phyloP scores from a whole-genome alignment of 2,113 vertebrate species.

The chimpanzee (Pan troglodytes) region DNA sequence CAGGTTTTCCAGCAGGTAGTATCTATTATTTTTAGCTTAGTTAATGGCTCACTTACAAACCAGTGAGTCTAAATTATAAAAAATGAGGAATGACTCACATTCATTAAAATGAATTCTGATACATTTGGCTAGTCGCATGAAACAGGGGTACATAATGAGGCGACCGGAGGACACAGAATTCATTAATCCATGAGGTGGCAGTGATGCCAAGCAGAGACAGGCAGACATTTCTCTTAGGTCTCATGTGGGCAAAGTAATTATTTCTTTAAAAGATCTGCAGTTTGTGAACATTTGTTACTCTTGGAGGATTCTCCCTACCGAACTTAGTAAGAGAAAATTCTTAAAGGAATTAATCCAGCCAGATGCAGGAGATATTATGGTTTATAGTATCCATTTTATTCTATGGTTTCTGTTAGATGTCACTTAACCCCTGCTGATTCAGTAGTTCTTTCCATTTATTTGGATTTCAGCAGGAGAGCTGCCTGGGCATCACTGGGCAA shows the following conservation, averaged over 20 bases:
- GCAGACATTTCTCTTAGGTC: conserved; percentile 71
- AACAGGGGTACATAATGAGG: conserved; percentile 78
- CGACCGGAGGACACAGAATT: conserved; percentile 79
- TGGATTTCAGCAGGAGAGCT: neutral
- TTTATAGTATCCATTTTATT: neutral
- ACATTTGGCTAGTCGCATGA: conserved; percentile 79
- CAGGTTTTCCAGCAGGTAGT: conserved; percentile 79
- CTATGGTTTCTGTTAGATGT: conserved; percentile 31
- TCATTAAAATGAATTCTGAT: conserved; percentile 83
- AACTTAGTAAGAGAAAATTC: conserved; percentile 57
- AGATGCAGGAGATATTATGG: neutral
- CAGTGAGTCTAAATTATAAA: conserved; percentile 78
- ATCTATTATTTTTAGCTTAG: conserved; percentile 81
- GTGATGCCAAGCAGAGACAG: conserved; percentile 81
- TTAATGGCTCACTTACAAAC: conserved; percentile 81
- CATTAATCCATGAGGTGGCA: conserved; percentile 83
- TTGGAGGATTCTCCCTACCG: conserved; percentile 11
- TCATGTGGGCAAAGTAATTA: conserved; percentile 70
- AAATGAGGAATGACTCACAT: conserved; percentile 81
- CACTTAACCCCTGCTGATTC: neutral
- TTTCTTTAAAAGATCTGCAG: conserved; percentile 68
- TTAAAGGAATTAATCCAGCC: conserved; percentile 25
- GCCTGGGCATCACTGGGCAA: neutral
- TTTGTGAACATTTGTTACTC: conserved; percentile 55
- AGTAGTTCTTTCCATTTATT: conserved; percentile 46